Evolutionary conservation across 2,113 vertebrate species (phyloP).

Genomic region (Mesoclemmys tuberculata): DNA sequence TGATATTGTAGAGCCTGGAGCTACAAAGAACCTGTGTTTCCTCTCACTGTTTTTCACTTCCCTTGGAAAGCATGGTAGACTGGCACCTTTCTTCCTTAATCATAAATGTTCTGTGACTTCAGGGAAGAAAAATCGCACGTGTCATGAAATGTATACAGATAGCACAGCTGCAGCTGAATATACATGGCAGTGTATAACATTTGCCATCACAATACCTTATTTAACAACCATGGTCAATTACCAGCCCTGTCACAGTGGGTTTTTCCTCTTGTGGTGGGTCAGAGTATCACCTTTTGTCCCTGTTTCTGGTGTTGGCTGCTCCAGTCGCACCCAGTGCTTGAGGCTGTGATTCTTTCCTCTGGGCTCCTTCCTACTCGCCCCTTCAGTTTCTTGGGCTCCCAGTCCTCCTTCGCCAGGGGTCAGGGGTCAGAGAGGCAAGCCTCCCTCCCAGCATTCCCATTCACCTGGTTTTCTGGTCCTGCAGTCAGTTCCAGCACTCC

Average conservation of each 20-base stretch:
- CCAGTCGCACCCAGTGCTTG: too few species aligned
- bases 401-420: neutral
- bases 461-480: too few species aligned
- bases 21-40: conserved; percentile 72
- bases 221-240: neutral
- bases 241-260: neutral
- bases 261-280: neutral
- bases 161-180: neutral
- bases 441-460: too few species aligned
- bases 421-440: neutral
- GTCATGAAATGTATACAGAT: neutral
- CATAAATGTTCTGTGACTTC: conserved; percentile 25
- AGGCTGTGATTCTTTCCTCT: too few species aligned
- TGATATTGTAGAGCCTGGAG: conserved; percentile 30
- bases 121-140: neutral
- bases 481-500: too few species aligned
- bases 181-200: neutral
- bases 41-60: conserved; percentile 7
- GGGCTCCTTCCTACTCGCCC: too few species aligned
- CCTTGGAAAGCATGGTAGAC: neutral
- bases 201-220: neutral
- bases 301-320: too few species aligned
- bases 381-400: neutral
- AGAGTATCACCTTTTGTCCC: too few species aligned
- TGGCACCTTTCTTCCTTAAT: conserved; percentile 54